Percentiles rank a stretch among this genome's conserved stretches.
These are phyloP conservation scores for Pseudeuparius sepicola DNA, from an alignment of 2,888 invertebrate species.

Conservation along the genomic window DNA sequence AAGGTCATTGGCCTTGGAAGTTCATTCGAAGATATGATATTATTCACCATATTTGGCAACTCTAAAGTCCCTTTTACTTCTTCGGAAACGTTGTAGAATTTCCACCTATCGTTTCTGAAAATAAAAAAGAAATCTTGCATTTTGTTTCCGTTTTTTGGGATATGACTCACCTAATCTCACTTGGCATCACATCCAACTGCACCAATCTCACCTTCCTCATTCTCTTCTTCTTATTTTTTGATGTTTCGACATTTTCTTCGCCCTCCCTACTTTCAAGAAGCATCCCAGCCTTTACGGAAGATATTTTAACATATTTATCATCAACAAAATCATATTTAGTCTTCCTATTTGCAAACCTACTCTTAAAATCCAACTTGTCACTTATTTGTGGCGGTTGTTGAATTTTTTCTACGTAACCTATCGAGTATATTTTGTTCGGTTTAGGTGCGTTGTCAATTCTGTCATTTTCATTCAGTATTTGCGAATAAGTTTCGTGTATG, in stretches of 20 bases:
- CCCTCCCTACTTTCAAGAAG: conserved; percentile 17
- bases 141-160: too few relatives aligned
- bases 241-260: conserved; percentile 23
- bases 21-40: conserved; percentile 23
- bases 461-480: conserved; percentile 7
- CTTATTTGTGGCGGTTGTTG: conserved; percentile 18
- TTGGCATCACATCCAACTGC: conserved; percentile 24
- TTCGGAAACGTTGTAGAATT: conserved; percentile 24
- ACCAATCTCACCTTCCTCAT: conserved; percentile 20
- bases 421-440: conserved; percentile 16
- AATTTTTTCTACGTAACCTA: conserved; percentile 20
- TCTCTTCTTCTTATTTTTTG: too few relatives aligned
- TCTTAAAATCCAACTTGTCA: conserved; percentile 29
- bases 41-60: conserved; percentile 21
- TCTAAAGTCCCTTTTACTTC: conserved; percentile 15
- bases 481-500: neutral
- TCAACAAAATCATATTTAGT: conserved; percentile 13
- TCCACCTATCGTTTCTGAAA: conserved; percentile 21
- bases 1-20: conserved; percentile 20
- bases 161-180: conserved; percentile 24
- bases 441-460: conserved; percentile 16
- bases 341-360: conserved; percentile 16
- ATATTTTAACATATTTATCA: conserved; percentile 26
- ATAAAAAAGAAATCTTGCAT: too few relatives aligned
- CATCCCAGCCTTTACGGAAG: conserved; percentile 24